Evolutionary conservation across 2,797 vertebrate genomes (phyloP), one percentile per base, ranked within the genome.

Genomic region (Myotis myotis): DNA sequence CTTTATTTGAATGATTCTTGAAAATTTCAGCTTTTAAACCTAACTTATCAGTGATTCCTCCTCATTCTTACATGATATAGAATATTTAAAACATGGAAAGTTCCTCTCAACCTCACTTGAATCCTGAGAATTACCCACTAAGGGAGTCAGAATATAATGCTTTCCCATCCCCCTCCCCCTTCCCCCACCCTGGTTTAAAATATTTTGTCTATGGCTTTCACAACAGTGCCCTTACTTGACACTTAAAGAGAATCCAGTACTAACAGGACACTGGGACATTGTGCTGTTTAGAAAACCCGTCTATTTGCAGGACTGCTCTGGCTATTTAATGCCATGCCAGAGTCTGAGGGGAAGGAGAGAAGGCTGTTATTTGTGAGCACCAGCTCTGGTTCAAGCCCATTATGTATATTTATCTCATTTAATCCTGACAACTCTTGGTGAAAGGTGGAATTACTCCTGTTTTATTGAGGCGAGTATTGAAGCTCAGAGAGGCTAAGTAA

Each of bases 31-130:
- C 97, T 98, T 98, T 97, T 97, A 97, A 95, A 97, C 87, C 94
- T 97, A 98, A 98, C 97, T 36, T 74, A 98, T 97, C 94, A 83
- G 82, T 74, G 28, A 96, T 97, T 96, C 94, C 96, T 97, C 97
- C 93, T 97, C 60, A 70, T 91, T 60, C 94, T 93, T 96, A 95
- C 28, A 13, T 44, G 75, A 96, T 79, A 91, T 71, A 89, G 93
- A 97, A 93, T 93, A 91, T 96, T 97, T 97, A 72, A 97, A 96
- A 85, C 89, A 85, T 89, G 62, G 82, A 76, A 71, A 94, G 91
- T 95, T 90, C 86, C 53, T 95, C 75, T 94, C 38, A 81, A 71
- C n/a, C 55, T 60, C 33, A 82, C 62, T 81, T 68, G 60, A 95
- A 85, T 96, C 49, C 44, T 28, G 33, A 85, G 96, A 97, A 94